These are phyloP conservation scores for Beroe ovata DNA, from an alignment of 37 sponge, comb jelly and placozoan genomes.

Conservation along the genomic window DNA sequence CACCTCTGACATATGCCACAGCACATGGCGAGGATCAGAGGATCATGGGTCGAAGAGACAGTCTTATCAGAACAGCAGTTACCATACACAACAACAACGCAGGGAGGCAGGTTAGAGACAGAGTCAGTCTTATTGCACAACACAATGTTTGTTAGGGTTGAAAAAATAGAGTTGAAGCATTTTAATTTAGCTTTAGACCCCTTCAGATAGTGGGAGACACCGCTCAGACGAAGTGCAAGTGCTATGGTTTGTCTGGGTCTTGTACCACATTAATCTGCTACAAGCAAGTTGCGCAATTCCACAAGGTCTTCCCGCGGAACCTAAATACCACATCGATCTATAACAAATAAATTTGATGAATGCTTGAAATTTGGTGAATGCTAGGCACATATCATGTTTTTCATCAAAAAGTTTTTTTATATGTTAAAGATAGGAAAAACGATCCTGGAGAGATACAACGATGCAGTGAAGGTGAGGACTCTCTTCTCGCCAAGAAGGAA, in stretches of 20 bases:
- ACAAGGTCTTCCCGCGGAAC: no score
- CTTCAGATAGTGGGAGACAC: constrained; percentile 43
- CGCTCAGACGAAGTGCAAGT: constrained; percentile 19
- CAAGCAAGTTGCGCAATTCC: constrained; percentile 29
- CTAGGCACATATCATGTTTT: no score
- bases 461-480: constrained; percentile 15
- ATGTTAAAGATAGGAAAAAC: constrained; percentile 24
- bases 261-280: constrained; percentile 38
- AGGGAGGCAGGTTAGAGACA: constrained; percentile 7
- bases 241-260: constrained; percentile 30
- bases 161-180: no score
- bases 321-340: no score
- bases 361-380: no score
- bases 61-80: constrained; percentile 16
- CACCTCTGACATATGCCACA: not conserved
- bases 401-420: no score
- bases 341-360: no score
- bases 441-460: not conserved
- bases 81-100: constrained; percentile 57
- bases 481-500: constrained; percentile 5
- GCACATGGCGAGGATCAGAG: not conserved
- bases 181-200: no score
- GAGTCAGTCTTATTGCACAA: not conserved
- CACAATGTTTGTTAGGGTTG: not conserved
- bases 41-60: not conserved